Evolutionary conservation across 2,797 vertebrate species (phyloP).

Genomic region (Eleutherodactylus coqui): DNA sequence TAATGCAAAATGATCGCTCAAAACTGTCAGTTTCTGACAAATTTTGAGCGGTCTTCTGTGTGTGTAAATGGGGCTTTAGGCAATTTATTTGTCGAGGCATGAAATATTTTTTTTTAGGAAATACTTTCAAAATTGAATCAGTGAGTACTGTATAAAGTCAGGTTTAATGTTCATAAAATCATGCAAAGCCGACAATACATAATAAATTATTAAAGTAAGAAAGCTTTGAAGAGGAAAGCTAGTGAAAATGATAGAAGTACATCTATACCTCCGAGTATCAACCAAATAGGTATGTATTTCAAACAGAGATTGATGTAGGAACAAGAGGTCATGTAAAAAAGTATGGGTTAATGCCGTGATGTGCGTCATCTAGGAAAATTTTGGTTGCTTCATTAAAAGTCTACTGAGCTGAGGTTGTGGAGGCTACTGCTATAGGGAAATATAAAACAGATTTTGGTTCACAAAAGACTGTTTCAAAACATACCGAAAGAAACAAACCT

Average conservation of each 20-base stretch:
- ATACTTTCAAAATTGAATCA: slow-evolving; percentile 9
- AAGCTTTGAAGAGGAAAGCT: slow-evolving; percentile 49
- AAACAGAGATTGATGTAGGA: slow-evolving; percentile 37
- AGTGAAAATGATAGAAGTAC: slow-evolving; percentile 28
- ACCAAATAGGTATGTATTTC: slow-evolving; percentile 36
- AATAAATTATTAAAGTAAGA: slow-evolving; percentile 49
- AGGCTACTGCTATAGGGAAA: slow-evolving; percentile 47
- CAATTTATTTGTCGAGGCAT: slow-evolving; percentile 11
- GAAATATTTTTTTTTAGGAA: slow-evolving; percentile 38
- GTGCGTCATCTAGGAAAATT: slow-evolving; percentile 33
- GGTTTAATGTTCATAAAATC: slow-evolving; percentile 26
- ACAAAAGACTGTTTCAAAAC: slow-evolving; percentile 12
- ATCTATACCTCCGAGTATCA: slow-evolving; percentile 39
- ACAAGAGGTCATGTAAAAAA: slow-evolving; percentile 50
- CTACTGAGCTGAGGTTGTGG: slow-evolving; percentile 20
- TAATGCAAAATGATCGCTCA: too few species aligned
- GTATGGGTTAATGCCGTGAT: slow-evolving; percentile 24
- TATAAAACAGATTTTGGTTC: slow-evolving; percentile 47
- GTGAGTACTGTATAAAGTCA: slow-evolving; percentile 15
- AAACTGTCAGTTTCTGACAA: too few species aligned
- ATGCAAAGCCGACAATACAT: slow-evolving; percentile 18
- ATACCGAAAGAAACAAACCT: slow-evolving; percentile 11
- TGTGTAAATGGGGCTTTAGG: too few species aligned
- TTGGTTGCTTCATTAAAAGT: slow-evolving; percentile 39
- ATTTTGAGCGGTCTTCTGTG: too few species aligned